phyloP scores from a whole-genome alignment of 2,888 invertebrate species.

The Lepidocyrtoides sp. region DNA sequence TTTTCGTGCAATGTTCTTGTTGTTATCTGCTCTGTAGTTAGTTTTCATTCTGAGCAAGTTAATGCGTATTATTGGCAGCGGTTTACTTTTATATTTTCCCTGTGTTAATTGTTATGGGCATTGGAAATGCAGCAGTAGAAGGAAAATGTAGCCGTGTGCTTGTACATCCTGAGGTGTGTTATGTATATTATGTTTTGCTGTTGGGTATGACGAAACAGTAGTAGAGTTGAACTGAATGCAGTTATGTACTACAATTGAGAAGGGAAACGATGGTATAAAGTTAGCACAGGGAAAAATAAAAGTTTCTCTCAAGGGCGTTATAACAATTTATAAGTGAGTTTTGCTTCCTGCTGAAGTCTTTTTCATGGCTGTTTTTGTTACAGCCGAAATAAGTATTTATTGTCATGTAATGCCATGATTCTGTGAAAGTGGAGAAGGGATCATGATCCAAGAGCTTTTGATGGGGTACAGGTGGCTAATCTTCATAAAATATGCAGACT shows the following conservation, averaged over 20 bases:
- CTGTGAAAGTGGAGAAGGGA: background rate
- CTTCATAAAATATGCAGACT: slow-evolving; percentile 23
- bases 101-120: background rate
- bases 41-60: background rate
- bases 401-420: too few relatives aligned
- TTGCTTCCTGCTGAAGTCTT: background rate
- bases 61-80: too few relatives aligned
- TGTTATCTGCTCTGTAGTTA: too few relatives aligned
- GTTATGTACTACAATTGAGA: background rate
- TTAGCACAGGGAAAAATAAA: background rate
- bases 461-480: slow-evolving; percentile 1
- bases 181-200: background rate
- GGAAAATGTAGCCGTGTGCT: background rate
- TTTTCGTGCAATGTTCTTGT: background rate
- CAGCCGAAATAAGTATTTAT: too few relatives aligned
- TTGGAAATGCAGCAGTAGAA: slow-evolving; percentile 11
- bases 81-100: background rate
- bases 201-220: too few relatives aligned
- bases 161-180: background rate
- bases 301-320: background rate
- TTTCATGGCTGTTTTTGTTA: too few relatives aligned
- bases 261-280: background rate
- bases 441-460: background rate
- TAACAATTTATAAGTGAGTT: background rate
- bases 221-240: too few relatives aligned